These are phyloP conservation scores for Temnothorax rugatulus DNA, from an alignment of 2,888 invertebrate genomes.

Conservation along the genomic window DNA sequence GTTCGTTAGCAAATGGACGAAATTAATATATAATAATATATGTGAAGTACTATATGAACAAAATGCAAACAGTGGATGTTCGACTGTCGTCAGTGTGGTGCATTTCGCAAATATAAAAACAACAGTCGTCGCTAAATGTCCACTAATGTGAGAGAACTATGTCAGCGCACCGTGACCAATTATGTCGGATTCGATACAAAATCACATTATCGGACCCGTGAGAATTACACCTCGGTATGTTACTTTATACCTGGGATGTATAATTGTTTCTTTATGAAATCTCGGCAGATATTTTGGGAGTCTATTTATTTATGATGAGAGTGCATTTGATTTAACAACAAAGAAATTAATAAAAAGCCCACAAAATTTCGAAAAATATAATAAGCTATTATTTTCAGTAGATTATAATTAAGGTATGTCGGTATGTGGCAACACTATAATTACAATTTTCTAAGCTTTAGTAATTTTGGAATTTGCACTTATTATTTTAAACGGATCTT, in stretches of 20 bases:
- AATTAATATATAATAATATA: slow-evolving; percentile 16
- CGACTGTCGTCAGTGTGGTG: neutral
- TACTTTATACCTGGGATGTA: slow-evolving; percentile 15
- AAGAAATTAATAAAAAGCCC: neutral
- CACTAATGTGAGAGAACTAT: slow-evolving; percentile 75
- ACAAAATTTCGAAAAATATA: neutral
- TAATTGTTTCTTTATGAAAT: neutral
- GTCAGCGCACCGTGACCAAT: slow-evolving; percentile 54
- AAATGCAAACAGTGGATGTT: slow-evolving; percentile 57
- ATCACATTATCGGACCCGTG: slow-evolving; percentile 63
- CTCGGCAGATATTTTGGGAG: neutral
- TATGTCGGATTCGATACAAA: slow-evolving; percentile 71
- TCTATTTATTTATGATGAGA: neutral
- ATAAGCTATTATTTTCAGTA: neutral
- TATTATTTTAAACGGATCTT: neutral
- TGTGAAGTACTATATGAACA: slow-evolving; percentile 49
- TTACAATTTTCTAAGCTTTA: neutral
- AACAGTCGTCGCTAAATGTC: slow-evolving; percentile 15
- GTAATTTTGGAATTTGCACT: neutral
- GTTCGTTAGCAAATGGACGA: slow-evolving; percentile 11
- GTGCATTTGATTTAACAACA: neutral
- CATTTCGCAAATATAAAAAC: slow-evolving; percentile 62
- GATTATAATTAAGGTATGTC: neutral
- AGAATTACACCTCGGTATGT: slow-evolving; percentile 54
- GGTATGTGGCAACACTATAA: neutral